Evolutionary conservation across 2,797 vertebrate species (phyloP).

Genomic region (Bothrops alternatus): DNA sequence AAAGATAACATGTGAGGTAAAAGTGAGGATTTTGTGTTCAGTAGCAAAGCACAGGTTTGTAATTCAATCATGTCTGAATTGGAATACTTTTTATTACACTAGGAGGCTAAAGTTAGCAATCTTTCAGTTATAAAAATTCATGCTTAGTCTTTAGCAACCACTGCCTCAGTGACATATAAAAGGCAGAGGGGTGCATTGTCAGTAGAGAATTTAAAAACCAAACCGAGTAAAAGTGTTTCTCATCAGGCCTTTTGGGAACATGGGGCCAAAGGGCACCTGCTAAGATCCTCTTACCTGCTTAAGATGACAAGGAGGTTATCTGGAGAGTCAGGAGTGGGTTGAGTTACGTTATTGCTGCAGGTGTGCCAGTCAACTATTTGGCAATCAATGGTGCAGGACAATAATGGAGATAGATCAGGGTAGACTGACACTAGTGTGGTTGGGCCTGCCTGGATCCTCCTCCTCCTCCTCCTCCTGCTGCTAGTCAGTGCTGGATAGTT

Average conservation of each 20-base stretch:
- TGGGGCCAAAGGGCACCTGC: neutral
- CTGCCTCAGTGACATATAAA: neutral
- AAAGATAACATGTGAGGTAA: neutral
- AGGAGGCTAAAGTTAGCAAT: neutral
- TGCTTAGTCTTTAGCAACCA: neutral
- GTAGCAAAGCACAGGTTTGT: neutral
- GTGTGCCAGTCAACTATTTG: neutral
- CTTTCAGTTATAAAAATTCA: neutral
- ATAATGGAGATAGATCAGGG: neutral
- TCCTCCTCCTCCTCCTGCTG: neutral
- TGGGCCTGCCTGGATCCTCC: neutral
- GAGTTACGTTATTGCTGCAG: neutral
- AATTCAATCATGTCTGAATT: neutral
- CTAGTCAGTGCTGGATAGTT: neutral
- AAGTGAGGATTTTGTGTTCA: neutral
- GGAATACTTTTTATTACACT: neutral
- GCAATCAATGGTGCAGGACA: neutral
- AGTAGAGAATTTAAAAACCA: neutral
- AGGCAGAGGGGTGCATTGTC: neutral
- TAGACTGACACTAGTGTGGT: neutral
- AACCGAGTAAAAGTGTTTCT: neutral
- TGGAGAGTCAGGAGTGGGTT: neutral
- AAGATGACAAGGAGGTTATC: neutral
- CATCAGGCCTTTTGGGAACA: neutral
- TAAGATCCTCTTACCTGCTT: neutral